Percentiles rank a stretch among this genome's conserved stretches.
phyloP scores from a whole-genome alignment of 1,140 invertebrate species.

The Stegodyphus mimosarum region DNA sequence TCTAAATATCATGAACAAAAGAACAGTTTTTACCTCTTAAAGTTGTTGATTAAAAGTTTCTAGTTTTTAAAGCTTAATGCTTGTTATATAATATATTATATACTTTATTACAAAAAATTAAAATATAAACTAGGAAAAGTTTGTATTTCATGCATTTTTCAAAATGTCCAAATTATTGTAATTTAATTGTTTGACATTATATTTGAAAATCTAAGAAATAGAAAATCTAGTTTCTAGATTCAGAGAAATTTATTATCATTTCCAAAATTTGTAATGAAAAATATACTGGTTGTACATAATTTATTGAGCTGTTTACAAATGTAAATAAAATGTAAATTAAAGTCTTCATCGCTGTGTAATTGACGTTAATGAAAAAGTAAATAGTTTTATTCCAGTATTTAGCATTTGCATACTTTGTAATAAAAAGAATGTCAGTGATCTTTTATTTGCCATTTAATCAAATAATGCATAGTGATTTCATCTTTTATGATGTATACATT shows the following conservation, averaged over 20 bases:
- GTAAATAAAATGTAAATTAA: no score
- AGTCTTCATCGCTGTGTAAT: no score
- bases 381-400: no score
- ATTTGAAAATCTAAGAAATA: not conserved
- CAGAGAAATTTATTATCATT: not conserved
- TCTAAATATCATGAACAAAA: not conserved
- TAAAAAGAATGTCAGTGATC: no score
- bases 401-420: no score
- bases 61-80: not conserved
- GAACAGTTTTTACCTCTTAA: slow-evolving; percentile 1
- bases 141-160: not conserved
- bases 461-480: no score
- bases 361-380: no score
- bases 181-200: not conserved
- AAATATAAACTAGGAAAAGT: not conserved
- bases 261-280: not conserved
- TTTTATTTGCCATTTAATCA: no score
- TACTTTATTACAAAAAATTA: not conserved
- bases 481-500: no score
- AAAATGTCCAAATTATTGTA: not conserved
- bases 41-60: not conserved
- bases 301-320: no score
- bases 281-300: no score
- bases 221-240: not conserved
- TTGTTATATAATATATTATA: not conserved